Evolutionary conservation across 2,113 vertebrate genomes (phyloP).

Genomic region (Chloropsis hardwickii): DNA sequence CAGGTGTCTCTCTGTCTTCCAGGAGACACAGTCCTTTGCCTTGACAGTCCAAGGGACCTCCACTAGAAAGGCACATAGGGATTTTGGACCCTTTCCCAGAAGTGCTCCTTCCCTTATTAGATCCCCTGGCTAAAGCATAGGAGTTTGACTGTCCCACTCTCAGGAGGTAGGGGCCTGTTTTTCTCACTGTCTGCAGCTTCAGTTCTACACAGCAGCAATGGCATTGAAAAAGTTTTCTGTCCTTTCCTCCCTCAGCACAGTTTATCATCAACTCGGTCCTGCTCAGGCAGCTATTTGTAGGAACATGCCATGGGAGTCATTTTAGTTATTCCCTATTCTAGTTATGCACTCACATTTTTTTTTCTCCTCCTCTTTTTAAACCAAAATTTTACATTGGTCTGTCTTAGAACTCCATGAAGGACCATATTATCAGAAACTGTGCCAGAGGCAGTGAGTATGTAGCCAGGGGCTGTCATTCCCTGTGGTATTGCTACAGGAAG

Average conservation of each 20-base stretch:
- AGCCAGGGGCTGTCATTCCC: neutral
- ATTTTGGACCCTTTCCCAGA: neutral
- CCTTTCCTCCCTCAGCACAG: neutral
- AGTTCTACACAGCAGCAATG: neutral
- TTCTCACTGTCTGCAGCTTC: neutral
- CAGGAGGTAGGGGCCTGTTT: neutral
- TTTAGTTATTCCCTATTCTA: neutral
- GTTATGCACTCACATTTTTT: neutral
- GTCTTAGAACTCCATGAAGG: neutral
- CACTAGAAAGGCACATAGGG: neutral
- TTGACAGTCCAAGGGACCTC: neutral
- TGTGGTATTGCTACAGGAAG: neutral
- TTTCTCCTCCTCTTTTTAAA: neutral
- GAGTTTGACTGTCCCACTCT: neutral
- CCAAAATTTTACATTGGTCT: neutral
- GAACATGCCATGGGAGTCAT: neutral
- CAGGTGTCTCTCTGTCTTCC: neutral
- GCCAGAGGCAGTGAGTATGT: accelerated
- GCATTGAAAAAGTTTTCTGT: neutral
- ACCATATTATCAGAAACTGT: neutral
- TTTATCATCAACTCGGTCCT: neutral
- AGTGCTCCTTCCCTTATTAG: neutral
- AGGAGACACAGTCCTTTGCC: neutral
- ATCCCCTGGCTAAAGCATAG: neutral
- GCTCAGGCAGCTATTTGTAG: neutral